phyloP scores from a whole-genome alignment of 2,888 invertebrate species.

The Barypeithes pellucidus region DNA sequence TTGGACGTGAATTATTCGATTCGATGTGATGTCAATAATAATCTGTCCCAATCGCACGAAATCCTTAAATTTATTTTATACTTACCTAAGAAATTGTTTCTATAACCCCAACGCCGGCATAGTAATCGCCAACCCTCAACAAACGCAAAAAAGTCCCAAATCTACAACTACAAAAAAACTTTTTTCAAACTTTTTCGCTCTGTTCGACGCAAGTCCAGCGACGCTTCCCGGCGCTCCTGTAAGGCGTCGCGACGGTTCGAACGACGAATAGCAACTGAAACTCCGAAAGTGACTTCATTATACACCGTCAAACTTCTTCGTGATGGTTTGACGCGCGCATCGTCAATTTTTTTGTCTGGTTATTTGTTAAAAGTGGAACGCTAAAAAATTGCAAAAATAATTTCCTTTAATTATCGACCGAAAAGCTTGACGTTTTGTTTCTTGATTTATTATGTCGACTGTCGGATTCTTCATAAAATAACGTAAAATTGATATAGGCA shows the following conservation, averaged over 20 bases:
- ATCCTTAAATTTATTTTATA: too few relatives aligned
- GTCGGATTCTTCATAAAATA: too few relatives aligned
- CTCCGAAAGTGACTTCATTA: slow-evolving; percentile 13
- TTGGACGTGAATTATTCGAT: too few relatives aligned
- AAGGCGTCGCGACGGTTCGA: slow-evolving; percentile 20
- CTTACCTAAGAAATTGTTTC: slow-evolving; percentile 4
- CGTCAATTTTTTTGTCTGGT: slow-evolving; percentile 7
- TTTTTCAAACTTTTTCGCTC: slow-evolving; percentile 18
- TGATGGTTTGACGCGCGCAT: slow-evolving; percentile 28
- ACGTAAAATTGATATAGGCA: too few relatives aligned
- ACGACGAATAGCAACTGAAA: slow-evolving; percentile 25
- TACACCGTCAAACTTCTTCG: slow-evolving; percentile 15
- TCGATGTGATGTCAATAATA: too few relatives aligned
- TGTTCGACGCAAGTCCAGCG: slow-evolving; percentile 3
- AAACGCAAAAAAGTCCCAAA: background rate
- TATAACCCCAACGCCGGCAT: background rate
- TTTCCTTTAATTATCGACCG: background rate
- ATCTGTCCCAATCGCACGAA: too few relatives aligned
- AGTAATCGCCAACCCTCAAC: background rate
- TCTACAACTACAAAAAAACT: background rate
- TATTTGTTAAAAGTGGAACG: background rate
- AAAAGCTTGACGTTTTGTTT: too few relatives aligned
- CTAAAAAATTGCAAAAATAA: background rate
- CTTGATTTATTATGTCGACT: too few relatives aligned
- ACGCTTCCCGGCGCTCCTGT: background rate